Percentiles rank a stretch among this genome's conserved stretches.
Evolutionary conservation across 2,113 vertebrate genomes (phyloP).

Genomic region (Pan paniscus): DNA sequence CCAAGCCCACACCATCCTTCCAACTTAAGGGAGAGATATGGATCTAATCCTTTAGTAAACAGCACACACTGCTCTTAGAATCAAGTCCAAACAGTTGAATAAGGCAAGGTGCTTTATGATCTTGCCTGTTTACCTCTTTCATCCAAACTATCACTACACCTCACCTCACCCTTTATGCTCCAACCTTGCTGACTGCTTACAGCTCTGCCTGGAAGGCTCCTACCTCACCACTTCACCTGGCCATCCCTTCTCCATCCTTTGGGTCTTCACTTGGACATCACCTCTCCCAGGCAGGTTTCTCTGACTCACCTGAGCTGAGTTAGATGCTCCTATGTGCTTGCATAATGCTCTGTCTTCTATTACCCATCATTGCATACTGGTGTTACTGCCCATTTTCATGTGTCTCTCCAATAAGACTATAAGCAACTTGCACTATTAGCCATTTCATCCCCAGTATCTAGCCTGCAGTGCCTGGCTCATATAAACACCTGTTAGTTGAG

Average conservation of each 20-base stretch:
- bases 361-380: neutral
- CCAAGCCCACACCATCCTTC: neutral
- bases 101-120: neutral
- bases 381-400: neutral
- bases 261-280: neutral
- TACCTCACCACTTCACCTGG: neutral
- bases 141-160: neutral
- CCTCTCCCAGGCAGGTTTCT: neutral
- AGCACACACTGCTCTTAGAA: neutral
- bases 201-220: neutral
- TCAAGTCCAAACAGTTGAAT: neutral
- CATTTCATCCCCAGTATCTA: neutral
- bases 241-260: neutral
- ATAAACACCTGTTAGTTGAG: neutral
- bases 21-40: neutral
- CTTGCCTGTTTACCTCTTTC: neutral
- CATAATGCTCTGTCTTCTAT: neutral
- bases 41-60: neutral
- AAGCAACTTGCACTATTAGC: neutral
- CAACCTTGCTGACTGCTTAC: neutral
- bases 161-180: neutral
- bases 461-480: neutral
- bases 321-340: neutral
- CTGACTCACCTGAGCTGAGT: neutral
- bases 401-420: neutral